Evolutionary conservation across 2,797 vertebrate species (phyloP), one percentile per base, ranked within the genome.

Genomic region (Clangula hyemalis): DNA sequence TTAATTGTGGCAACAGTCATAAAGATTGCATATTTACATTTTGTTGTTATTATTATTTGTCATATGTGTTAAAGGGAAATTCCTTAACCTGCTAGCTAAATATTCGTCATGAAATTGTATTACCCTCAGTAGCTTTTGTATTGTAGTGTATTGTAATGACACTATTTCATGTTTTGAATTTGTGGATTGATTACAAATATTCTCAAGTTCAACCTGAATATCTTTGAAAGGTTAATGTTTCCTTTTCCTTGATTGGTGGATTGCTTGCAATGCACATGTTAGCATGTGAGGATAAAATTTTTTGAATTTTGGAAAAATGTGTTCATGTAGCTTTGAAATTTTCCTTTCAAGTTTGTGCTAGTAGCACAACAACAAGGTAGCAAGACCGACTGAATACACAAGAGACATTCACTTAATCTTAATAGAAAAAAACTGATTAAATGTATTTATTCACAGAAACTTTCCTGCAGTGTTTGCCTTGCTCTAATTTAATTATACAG

Each of bases 371-470:
- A 81, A 60, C 69, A 54, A 61, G 56, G 77, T 84, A 49, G 39
- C 27, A 92, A 80, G 30, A 85, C 47, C 41, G 64, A 83, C 28
- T 4, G 17, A 93, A 92, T 70, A 51, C 62, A 75, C 51, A 85
- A 85, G 60, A 73, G 54, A 84, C 5, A 4, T 85, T 15, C 20
- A 86, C 15, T 93, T 92, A 68, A 65, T 82, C 71, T 65, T 85
- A 93, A 89, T 18, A 85, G 77, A 94, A 94, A 91, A 84, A 85
- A 95, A 91, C 39, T 56, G 41, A 64, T 79, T 93, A 93, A 88
- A 82, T 3, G 1, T 57, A 76, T 77, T 90, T 89, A 56, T 86
- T 92, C 57, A 94, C n/a, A 72, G 65, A 71, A 96, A 79, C 24
- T 56, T 84, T 82, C 53, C 82, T 87, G n/a, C 64, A 93, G 34